Conservation (phyloP, 2,797 vertebrate species). For the Melanotaenia trifasciata region DNA sequence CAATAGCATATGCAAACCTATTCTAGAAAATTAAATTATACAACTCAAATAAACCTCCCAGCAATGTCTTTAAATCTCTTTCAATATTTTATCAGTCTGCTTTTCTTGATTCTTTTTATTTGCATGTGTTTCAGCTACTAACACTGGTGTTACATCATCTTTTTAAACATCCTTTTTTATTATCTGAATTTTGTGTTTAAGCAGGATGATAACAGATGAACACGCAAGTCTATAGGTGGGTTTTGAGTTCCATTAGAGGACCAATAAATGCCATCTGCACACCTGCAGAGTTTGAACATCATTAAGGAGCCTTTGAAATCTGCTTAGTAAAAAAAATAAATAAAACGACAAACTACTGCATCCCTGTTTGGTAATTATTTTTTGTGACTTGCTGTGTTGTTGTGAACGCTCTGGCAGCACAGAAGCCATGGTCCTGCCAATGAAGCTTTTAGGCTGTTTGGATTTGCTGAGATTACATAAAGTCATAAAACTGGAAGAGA, state of each 20-base stretch:
- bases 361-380: constrained; percentile 13
- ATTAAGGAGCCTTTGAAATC: constrained; percentile 1
- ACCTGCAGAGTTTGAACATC: neutral
- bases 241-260: constrained; percentile 2
- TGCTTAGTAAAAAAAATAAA: neutral
- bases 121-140: neutral
- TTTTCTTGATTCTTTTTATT: neutral
- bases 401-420: constrained; percentile 17
- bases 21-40: neutral
- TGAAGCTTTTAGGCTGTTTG: constrained; percentile 41
- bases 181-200: constrained; percentile 1
- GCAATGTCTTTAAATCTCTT: neutral
- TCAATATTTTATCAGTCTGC: neutral
- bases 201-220: constrained; percentile 6
- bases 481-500: constrained; percentile 13
- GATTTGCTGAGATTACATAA: constrained; percentile 32
- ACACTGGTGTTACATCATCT: neutral
- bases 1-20: neutral
- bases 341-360: neutral
- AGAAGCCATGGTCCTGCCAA: constrained; percentile 16
- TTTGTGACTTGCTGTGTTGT: constrained; percentile 24
- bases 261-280: constrained; percentile 5
- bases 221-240: neutral
- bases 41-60: neutral
- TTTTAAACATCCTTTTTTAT: neutral